Evolutionary conservation across 1,140 invertebrate species (phyloP).

Genomic region (Eriocheir sinensis): DNA sequence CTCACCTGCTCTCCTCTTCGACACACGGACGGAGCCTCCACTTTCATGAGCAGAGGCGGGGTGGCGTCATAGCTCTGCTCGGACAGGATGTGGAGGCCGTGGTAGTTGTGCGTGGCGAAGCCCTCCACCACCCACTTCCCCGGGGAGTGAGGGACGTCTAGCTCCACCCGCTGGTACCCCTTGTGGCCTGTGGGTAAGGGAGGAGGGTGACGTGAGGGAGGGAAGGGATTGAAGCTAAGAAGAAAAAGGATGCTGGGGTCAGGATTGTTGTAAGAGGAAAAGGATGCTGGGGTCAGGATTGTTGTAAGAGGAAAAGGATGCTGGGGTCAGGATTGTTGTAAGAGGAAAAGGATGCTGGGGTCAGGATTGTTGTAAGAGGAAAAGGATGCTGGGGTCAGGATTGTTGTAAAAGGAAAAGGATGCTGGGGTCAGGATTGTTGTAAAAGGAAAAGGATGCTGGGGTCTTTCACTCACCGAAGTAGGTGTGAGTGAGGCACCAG

Average conservation of each 20-base stretch:
- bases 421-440: background rate
- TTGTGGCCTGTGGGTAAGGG: constrained; percentile 56
- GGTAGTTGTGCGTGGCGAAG: constrained; percentile 39
- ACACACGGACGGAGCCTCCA: constrained; percentile 68
- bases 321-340: background rate
- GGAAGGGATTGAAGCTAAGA: background rate
- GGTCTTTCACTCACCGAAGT: constrained; percentile 79
- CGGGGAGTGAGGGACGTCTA: constrained; percentile 51
- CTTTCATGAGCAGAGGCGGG: constrained; percentile 61
- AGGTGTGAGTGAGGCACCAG: constrained; percentile 82
- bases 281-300: background rate
- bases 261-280: background rate
- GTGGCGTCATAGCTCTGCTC: constrained; percentile 61
- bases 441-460: background rate
- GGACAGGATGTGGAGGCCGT: constrained; percentile 47
- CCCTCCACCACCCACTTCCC: constrained; percentile 50
- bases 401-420: background rate
- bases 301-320: background rate
- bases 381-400: background rate
- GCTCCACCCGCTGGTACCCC: constrained; percentile 40
- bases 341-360: background rate
- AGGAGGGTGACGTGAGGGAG: background rate
- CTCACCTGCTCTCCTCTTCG: constrained; percentile 77
- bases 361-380: background rate
- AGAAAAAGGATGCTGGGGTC: background rate